Percentiles rank a stretch among this genome's conserved stretches.
Conservation (phyloP, 2,797 vertebrate genomes). For the Halcyon chelicuti region DNA sequence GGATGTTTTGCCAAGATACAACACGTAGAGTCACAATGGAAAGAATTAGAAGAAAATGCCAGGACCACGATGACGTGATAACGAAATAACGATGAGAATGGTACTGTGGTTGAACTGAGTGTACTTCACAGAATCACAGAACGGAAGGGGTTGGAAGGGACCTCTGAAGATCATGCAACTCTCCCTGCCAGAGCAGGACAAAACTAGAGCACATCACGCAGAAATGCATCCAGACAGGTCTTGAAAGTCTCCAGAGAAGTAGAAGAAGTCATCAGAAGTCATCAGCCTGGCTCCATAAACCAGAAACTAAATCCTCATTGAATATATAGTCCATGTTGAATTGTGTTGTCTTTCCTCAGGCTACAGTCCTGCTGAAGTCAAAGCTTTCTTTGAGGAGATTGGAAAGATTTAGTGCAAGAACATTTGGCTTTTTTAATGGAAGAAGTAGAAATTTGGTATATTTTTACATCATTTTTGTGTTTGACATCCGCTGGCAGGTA, state of each 20-base stretch:
- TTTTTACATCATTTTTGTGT: neutral
- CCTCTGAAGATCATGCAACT: too few relatives aligned
- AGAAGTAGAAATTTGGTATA: neutral
- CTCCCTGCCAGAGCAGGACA: too few relatives aligned
- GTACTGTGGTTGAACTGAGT: neutral
- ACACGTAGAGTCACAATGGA: neutral
- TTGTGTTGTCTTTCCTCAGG: neutral
- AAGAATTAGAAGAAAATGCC: neutral
- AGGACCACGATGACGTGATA: neutral
- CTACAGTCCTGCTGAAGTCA: neutral
- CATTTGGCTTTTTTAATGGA: neutral
- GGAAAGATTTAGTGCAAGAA: neutral
- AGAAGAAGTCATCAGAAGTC: neutral
- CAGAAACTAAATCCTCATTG: neutral
- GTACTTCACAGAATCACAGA: neutral
- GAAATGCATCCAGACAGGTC: too few relatives aligned
- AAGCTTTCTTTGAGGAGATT: neutral
- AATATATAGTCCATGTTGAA: neutral
- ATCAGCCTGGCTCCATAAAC: neutral
- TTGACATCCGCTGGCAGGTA: constrained; percentile 25
- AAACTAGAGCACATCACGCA: too few relatives aligned
- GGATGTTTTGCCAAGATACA: neutral
- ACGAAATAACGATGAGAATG: neutral
- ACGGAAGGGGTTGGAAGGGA: too few relatives aligned
- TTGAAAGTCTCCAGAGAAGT: too few relatives aligned